Evolutionary conservation across 2,113 vertebrate species (phyloP).

Genomic region (Parus major): DNA sequence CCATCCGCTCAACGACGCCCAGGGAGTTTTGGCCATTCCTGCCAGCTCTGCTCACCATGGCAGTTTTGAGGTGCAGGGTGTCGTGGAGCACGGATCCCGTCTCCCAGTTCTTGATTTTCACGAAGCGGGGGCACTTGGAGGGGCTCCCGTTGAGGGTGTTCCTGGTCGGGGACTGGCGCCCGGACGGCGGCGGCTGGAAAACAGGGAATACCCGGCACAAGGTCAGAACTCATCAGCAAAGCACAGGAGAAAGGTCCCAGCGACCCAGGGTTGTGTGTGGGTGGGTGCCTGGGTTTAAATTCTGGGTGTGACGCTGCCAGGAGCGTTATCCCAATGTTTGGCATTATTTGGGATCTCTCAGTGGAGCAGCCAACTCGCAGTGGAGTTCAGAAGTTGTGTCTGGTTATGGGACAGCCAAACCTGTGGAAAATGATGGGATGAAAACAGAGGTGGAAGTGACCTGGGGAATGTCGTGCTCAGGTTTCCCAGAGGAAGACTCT

Average conservation of each 20-base stretch:
- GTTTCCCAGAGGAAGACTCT: neutral
- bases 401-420: neutral
- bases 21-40: neutral
- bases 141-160: conserved; percentile 85
- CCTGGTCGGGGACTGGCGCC: conserved; percentile 82
- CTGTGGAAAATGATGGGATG: neutral
- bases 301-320: accelerated
- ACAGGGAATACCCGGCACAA: neutral
- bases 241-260: neutral
- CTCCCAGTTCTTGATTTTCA: conserved; percentile 97
- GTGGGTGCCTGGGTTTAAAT: neutral
- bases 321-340: neutral
- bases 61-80: conserved; percentile 86
- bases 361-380: accelerated
- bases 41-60: conserved; percentile 77
- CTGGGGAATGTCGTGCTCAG: accelerated
- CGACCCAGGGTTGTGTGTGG: accelerated
- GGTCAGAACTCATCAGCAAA: neutral
- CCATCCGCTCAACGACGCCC: accelerated
- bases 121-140: conserved; percentile 91
- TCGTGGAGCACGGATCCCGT: conserved; percentile 83
- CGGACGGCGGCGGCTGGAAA: conserved; percentile 70
- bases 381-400: neutral
- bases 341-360: neutral
- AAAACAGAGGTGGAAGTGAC: neutral